Percentiles rank a stretch among this genome's conserved stretches.
These are phyloP conservation scores for Ectemnius continuus DNA, from an alignment of 2,888 invertebrate species.

Conservation along the genomic window DNA sequence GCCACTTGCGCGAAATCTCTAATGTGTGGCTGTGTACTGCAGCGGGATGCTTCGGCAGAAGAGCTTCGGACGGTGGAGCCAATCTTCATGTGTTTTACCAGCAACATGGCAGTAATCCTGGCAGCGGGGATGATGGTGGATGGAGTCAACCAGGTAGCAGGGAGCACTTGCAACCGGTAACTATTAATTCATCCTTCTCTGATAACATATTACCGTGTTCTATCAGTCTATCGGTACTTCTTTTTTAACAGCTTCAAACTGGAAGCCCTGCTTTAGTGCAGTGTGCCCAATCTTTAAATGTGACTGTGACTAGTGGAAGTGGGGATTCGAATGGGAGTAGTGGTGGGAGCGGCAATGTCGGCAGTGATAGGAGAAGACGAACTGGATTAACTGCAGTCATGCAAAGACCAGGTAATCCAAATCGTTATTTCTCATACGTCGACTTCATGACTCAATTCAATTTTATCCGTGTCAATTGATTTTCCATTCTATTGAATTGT, in stretches of 20 bases:
- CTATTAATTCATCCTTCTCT: slow-evolving; percentile 20
- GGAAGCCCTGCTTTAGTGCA: slow-evolving; percentile 77
- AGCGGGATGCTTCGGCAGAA: slow-evolving; percentile 90
- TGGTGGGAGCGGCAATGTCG: slow-evolving; percentile 76
- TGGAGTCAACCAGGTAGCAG: slow-evolving; percentile 82
- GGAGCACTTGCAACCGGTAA: slow-evolving; percentile 80
- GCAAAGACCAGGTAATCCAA: slow-evolving; percentile 87
- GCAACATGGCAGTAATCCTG: slow-evolving; percentile 70
- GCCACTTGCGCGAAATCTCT: neutral
- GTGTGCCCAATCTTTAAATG: slow-evolving; percentile 76
- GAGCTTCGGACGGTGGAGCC: slow-evolving; percentile 97
- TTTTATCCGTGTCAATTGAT: slow-evolving; percentile 4
- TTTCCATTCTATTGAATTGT: neutral
- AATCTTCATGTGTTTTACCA: slow-evolving; percentile 88
- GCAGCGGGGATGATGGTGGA: slow-evolving; percentile 75
- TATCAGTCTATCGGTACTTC: neutral
- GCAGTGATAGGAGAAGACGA: slow-evolving; percentile 85
- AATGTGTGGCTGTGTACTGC: slow-evolving; percentile 22
- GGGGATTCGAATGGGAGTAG: slow-evolving; percentile 72
- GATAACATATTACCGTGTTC: too few species aligned
- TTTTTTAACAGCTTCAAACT: slow-evolving; percentile 64
- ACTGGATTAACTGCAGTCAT: slow-evolving; percentile 92
- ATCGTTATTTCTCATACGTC: neutral
- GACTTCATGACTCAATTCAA: neutral
- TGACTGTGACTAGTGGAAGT: slow-evolving; percentile 65